A percentile compares a stretch with the other conserved stretches of the same genome.
Conservation (phyloP, 2,797 vertebrate species). For the Carapus acus region DNA sequence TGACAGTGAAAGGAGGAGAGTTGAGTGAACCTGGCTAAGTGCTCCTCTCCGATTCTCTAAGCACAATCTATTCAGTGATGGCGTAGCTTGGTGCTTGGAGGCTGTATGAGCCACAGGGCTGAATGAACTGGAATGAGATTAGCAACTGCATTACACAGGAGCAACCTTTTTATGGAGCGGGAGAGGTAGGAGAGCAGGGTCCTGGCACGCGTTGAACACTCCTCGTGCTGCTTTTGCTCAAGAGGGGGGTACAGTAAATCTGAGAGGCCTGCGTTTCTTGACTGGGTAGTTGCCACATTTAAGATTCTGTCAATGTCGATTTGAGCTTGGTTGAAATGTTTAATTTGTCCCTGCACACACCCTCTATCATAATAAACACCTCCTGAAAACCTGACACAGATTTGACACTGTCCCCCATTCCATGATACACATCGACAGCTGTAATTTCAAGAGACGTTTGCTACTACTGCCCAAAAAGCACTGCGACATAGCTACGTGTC, state of each 20-base stretch:
- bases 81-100: slow-evolving; percentile 30
- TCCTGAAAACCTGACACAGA: too few relatives aligned
- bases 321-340: too few relatives aligned
- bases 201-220: slow-evolving; percentile 45
- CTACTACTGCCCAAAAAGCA: too few relatives aligned
- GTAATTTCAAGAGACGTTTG: too few relatives aligned
- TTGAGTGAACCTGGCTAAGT: slow-evolving; percentile 56
- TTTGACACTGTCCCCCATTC: too few relatives aligned
- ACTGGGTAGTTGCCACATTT: too few relatives aligned
- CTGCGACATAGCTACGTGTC: too few relatives aligned
- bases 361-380: background rate
- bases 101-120: slow-evolving; percentile 47
- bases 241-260: slow-evolving; percentile 8
- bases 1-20: slow-evolving; percentile 41
- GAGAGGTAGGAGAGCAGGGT: background rate
- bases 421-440: too few relatives aligned
- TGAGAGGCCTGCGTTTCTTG: too few relatives aligned
- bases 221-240: slow-evolving; percentile 21
- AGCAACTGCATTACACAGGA: slow-evolving; percentile 54
- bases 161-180: slow-evolving; percentile 46
- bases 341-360: background rate
- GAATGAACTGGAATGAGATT: slow-evolving; percentile 63
- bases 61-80: slow-evolving; percentile 52
- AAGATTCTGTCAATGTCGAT: too few relatives aligned
- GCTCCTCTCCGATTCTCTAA: slow-evolving; percentile 57